Evolutionary conservation across 2,113 vertebrate species (phyloP), one percentile per base, ranked within the genome.

Genomic region (Tetraodon nigroviridis): DNA sequence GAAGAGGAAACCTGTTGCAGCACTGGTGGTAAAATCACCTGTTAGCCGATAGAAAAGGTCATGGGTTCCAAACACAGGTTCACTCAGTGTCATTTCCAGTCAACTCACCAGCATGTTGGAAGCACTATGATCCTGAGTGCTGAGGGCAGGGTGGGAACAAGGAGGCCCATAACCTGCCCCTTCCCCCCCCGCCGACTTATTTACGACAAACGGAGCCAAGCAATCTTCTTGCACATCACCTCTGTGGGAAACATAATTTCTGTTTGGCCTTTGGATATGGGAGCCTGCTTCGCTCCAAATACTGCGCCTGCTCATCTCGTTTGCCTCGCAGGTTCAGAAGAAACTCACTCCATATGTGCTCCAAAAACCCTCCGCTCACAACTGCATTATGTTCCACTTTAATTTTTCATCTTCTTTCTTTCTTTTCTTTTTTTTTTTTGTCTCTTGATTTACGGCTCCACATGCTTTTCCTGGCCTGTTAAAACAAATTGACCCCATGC

Each of bases 81-180:
- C 61, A 84, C 78, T 73, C 69, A 75, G 84, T 81, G 83, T 84
- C 73, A 83, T 86, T 86, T 86, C 75, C 81, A 76, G 73, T 78
- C 76, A 84, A 75, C 69, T 79, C 79, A 78, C 66, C 58, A 54
- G 65, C 81, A 81, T 81, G 61, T 77, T 46, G 7, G 71, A 76
- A 75, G 79, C 78, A 69, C 61, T 81, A 82, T 81, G 68, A 82
- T 68, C 55, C 72, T 80, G 79, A 81, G 77, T 79, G 80, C 78
- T 55, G 80, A 66, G 56, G 81, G 74, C 76, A 72, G 59, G 58
- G 62, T 63, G 76, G 85, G 79, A 85, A 82, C 29, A 4, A 70
- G 37, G 42, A 27, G 69, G 47, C 66, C 61, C 57, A 40, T 57
- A 67, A 76, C 60, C 58, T 79, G 67, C 27, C 60, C 44, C 16